phyloP scores from a whole-genome alignment of 2,888 invertebrate genomes.

The Thumatha senex region DNA sequence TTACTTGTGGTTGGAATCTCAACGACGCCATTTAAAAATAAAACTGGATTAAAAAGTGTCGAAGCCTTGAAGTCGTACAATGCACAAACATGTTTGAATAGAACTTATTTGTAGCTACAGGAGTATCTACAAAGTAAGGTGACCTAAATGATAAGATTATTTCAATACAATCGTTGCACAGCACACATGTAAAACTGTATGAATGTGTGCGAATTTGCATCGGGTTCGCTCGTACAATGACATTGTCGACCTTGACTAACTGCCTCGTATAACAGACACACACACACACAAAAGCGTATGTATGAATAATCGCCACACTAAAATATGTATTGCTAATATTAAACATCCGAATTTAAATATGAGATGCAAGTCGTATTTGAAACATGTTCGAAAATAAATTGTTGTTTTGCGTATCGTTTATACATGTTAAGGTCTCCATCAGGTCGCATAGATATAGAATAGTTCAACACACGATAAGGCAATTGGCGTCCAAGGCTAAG shows the following conservation, averaged over 20 bases:
- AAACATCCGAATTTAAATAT: slow-evolving; percentile 44
- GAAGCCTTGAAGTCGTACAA: slow-evolving; percentile 1
- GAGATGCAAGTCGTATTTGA: slow-evolving; percentile 7
- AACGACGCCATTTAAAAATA: background rate
- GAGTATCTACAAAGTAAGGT: slow-evolving; percentile 80
- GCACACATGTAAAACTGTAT: slow-evolving; percentile 35
- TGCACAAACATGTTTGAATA: slow-evolving; percentile 3
- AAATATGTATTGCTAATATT: slow-evolving; percentile 29
- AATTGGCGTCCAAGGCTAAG: slow-evolving; percentile 69
- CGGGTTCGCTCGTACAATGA: slow-evolving; percentile 78
- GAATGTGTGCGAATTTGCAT: slow-evolving; percentile 63
- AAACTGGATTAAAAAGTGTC: background rate
- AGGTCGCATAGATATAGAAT: slow-evolving; percentile 39
- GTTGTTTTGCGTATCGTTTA: slow-evolving; percentile 4
- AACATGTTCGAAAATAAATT: slow-evolving; percentile 17
- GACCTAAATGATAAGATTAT: slow-evolving; percentile 83
- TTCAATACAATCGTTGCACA: slow-evolving; percentile 64
- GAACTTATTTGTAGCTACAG: background rate
- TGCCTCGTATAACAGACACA: slow-evolving; percentile 69
- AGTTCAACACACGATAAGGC: slow-evolving; percentile 82
- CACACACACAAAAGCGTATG: slow-evolving; percentile 33
- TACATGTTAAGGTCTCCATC: slow-evolving; percentile 17
- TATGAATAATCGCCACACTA: slow-evolving; percentile 62
- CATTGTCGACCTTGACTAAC: slow-evolving; percentile 79
- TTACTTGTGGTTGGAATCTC: slow-evolving; percentile 9